Evolutionary conservation across 2,113 vertebrate genomes (phyloP), one percentile per base, ranked within the genome.

Genomic region (Perca fluviatilis): DNA sequence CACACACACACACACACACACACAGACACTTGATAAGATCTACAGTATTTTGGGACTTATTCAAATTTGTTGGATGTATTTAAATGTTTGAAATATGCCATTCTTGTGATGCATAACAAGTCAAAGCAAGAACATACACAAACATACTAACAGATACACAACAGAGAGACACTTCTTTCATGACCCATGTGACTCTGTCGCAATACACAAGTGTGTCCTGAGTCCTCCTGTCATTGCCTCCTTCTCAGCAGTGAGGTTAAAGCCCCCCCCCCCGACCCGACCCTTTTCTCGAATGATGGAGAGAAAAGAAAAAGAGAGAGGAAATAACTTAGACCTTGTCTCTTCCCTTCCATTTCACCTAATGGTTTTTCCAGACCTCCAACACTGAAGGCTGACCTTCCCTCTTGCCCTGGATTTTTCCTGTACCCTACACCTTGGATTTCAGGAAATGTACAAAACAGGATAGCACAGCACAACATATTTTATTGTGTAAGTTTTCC

Each of bases 371-470:
- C 92, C 93, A 94, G 92, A 87, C 87, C 82, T 85, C 64, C 11
- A 72, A 80, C 51, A 36, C 88, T 82, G 74, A 83, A 80, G 83
- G 70, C 79, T 75, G 81, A 86, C 86, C 86, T 89, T 87, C 78
- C 80, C 73, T 82, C 80, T 87, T 57, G 3, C 86, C 66, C 81
- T 89, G 80, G 69, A 86, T 89, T 91, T 88, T 90, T 89, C 88
- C 88, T 90, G 82, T 87, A 64, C 72, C 75, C 82, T 87, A 83
- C 89, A 92, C 91, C 87, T 93, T 92, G 87, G 85, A 78, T 86
- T 88, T 89, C 90, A 93, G 92, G 88, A 94, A 92, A 94, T 93
- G 89, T 91, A 87, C 91, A 91, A 92, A 94, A 92, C 93, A 93
- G 93, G 89, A 93, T 86, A 91, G 81, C 74, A 47, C 75, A 80